phyloP scores from a whole-genome alignment of 2,888 invertebrate genomes.

The Amaurobius ferox region DNA sequence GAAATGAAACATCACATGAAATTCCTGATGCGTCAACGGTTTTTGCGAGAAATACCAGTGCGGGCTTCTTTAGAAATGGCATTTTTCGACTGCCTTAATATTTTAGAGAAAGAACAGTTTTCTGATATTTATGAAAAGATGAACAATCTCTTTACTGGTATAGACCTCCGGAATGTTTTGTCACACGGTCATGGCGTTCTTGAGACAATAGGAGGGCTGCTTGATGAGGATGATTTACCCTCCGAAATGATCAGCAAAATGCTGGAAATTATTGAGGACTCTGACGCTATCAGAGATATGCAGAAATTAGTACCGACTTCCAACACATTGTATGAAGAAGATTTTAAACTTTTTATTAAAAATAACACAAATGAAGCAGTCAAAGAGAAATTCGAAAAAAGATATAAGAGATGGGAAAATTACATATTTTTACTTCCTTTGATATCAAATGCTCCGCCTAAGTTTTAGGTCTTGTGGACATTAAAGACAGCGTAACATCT shows the following conservation, averaged over 20 bases:
- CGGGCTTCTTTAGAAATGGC: constrained; percentile 9
- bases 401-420: background rate
- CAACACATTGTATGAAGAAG: background rate
- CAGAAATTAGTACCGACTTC: background rate
- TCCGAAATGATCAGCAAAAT: background rate
- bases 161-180: background rate
- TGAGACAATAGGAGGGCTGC: background rate
- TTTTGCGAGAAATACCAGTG: background rate
- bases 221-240: background rate
- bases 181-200: background rate
- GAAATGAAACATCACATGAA: constrained; percentile 6
- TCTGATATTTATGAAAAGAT: background rate
- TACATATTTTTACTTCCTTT: background rate
- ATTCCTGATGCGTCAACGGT: constrained; percentile 6
- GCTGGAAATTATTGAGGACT: background rate
- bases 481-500: no score
- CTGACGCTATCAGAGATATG: background rate
- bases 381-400: background rate
- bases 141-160: background rate
- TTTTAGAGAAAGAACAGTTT: background rate
- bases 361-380: background rate
- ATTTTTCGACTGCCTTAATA: background rate
- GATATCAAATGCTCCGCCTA: no score
- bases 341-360: background rate
- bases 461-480: no score